Evolutionary conservation across 2,797 vertebrate species (phyloP).

Genomic region (Melanogrammus aeglefinus): DNA sequence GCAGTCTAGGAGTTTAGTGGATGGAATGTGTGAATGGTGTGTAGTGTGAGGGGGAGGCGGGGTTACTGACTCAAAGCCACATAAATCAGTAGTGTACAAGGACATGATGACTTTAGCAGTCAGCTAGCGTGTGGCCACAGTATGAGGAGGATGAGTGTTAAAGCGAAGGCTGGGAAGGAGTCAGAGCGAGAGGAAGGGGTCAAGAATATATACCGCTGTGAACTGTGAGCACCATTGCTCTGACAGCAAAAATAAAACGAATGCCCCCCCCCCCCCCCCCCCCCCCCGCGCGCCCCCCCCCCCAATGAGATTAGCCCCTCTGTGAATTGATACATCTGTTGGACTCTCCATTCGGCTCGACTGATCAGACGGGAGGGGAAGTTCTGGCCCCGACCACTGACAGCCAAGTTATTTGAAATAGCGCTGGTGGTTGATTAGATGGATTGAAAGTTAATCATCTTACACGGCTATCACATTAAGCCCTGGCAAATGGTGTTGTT

Average conservation of each 20-base stretch:
- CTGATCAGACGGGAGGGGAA: constrained; percentile 48
- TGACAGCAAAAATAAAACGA: no score
- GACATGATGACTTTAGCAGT: constrained; percentile 53
- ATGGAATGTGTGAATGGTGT: no score
- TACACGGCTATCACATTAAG: constrained; percentile 67
- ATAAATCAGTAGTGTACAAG: constrained; percentile 62
- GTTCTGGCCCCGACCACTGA: constrained; percentile 32
- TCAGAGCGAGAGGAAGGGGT: no score
- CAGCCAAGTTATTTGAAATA: constrained; percentile 56
- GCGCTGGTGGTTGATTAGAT: constrained; percentile 67
- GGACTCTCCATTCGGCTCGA: constrained; percentile 25
- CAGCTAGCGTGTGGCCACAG: constrained; percentile 28
- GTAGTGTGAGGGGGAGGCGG: constrained; percentile 32
- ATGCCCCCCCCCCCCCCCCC: constrained; percentile 14
- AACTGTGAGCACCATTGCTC: no score
- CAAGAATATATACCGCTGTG: no score
- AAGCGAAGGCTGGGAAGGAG: no score
- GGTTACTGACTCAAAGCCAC: constrained; percentile 35
- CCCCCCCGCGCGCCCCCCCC: constrained; percentile 24
- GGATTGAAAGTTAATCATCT: constrained; percentile 74
- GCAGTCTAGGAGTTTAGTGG: no score
- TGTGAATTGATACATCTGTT: constrained; percentile 51
- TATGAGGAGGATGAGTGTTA: no score
- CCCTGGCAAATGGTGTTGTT: constrained; percentile 66
- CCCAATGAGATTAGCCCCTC: constrained; percentile 18